Conservation (phyloP, 1,140 invertebrate species). For the Coptotermes formosanus region DNA sequence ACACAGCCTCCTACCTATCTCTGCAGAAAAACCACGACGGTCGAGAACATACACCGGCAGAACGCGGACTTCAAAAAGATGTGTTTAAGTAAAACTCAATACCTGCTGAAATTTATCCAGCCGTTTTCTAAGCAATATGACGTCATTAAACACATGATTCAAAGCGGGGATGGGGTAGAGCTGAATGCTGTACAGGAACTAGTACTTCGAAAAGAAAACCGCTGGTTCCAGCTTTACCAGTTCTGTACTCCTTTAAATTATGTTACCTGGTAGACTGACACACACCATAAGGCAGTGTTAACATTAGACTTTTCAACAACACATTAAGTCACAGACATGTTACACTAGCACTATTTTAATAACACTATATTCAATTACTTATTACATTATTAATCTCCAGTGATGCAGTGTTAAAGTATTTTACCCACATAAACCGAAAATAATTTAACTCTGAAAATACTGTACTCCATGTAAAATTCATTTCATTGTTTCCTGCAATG, state of each 20-base stretch:
- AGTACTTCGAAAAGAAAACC: neutral
- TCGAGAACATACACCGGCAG: neutral
- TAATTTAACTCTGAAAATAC: neutral
- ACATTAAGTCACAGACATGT: neutral
- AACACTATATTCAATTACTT: neutral
- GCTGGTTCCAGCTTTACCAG: too few relatives aligned
- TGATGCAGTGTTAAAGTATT: slow-evolving; percentile 5
- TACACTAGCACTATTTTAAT: neutral
- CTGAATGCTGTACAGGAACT: neutral
- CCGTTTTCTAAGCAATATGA: neutral
- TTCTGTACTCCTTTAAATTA: too few relatives aligned
- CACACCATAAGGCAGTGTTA: too few relatives aligned
- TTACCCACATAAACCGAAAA: neutral
- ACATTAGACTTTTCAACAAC: too few relatives aligned
- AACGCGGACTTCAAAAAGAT: neutral
- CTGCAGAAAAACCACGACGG: neutral
- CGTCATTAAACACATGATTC: slow-evolving; percentile 1
- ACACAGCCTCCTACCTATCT: neutral
- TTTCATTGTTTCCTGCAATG: too few relatives aligned
- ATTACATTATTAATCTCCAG: neutral
- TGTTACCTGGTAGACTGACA: too few relatives aligned
- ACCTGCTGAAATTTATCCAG: neutral
- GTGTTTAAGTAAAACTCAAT: neutral
- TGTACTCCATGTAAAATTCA: too few relatives aligned
- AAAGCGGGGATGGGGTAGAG: neutral